These are phyloP conservation scores for Tenualosa thibaudeaui DNA, from an alignment of 2,797 vertebrate species.

Conservation along the genomic window DNA sequence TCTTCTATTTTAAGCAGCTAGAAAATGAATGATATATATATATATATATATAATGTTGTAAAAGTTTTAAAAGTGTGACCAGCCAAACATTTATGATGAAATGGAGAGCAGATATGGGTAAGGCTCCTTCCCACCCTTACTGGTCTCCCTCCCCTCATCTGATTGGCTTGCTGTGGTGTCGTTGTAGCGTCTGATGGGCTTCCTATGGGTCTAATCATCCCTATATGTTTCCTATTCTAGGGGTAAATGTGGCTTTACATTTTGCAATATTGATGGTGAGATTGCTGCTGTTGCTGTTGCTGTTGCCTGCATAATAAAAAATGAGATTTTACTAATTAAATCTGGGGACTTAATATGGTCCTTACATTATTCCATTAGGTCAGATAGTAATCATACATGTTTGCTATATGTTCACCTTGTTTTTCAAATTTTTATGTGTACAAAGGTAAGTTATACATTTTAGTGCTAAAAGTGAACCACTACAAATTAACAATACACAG, in stretches of 20 bases:
- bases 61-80: background rate
- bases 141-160: slow-evolving; percentile 6
- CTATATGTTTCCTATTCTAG: background rate
- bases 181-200: background rate
- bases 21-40: background rate
- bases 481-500: background rate
- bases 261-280: background rate
- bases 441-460: background rate
- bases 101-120: slow-evolving; percentile 24
- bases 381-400: too few relatives aligned
- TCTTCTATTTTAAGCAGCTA: background rate
- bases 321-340: too few relatives aligned
- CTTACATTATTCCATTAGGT: too few relatives aligned
- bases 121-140: background rate
- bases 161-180: slow-evolving; percentile 26
- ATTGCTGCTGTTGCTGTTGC: background rate
- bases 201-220: background rate
- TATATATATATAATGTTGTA: background rate
- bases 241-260: background rate
- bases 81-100: slow-evolving; percentile 5
- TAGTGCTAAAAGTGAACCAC: background rate
- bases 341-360: too few relatives aligned
- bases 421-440: background rate
- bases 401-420: too few relatives aligned
- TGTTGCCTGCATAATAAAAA: too few relatives aligned